These are phyloP conservation scores for Cephus spinipes DNA, from an alignment of 2,888 invertebrate genomes.

Conservation along the genomic window DNA sequence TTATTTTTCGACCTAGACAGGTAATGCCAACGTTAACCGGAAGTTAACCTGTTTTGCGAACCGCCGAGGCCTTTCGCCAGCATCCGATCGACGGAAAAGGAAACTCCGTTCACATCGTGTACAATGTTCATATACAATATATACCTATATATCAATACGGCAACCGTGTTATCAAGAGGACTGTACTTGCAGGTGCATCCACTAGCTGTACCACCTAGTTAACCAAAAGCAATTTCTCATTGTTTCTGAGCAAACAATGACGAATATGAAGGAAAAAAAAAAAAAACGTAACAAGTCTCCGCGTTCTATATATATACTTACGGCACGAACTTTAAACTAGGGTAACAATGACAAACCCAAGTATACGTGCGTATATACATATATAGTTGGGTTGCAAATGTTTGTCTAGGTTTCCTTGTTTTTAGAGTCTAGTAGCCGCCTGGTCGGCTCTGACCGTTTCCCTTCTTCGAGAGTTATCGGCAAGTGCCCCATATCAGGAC, in stretches of 20 bases:
- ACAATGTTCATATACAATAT: background rate
- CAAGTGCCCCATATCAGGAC: background rate
- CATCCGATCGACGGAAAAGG: background rate
- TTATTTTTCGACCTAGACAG: background rate
- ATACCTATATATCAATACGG: background rate
- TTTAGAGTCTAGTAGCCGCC: background rate
- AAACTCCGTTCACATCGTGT: background rate
- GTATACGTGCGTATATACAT: background rate
- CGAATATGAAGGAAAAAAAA: background rate
- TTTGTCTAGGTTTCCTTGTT: background rate
- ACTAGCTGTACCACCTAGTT: background rate
- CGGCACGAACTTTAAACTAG: conserved; percentile 20
- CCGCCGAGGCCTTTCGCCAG: background rate
- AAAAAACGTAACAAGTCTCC: background rate
- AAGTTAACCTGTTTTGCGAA: background rate
- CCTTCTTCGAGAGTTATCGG: background rate
- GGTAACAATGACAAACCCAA: conserved; percentile 16
- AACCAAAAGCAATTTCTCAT: background rate
- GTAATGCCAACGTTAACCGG: background rate
- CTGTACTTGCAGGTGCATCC: background rate
- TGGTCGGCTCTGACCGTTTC: background rate
- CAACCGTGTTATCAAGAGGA: background rate
- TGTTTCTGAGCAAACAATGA: background rate
- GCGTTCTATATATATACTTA: background rate
- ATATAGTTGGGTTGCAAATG: background rate